Evolutionary conservation across 1,140 invertebrate species (phyloP).

Genomic region (Sycophaga agraensis): DNA sequence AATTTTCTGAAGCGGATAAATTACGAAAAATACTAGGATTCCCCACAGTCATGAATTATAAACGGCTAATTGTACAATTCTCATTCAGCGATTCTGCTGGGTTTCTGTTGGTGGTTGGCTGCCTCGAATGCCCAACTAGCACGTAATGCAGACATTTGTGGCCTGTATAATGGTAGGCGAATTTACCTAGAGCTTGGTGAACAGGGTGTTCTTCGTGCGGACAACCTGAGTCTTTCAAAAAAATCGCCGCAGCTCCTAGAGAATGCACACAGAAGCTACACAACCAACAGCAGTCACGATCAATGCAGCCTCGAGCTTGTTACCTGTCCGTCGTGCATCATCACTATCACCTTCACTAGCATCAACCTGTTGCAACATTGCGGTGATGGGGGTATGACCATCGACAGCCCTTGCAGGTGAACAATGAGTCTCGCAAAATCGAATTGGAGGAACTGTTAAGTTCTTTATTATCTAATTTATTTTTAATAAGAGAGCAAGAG

Average conservation of each 20-base stretch:
- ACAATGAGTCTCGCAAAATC: too few relatives aligned
- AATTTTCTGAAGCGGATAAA: too few relatives aligned
- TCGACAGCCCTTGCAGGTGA: conserved; percentile 52
- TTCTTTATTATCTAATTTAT: too few relatives aligned
- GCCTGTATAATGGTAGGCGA: conserved; percentile 61
- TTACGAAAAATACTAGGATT: too few relatives aligned
- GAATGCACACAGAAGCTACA: conserved; percentile 17
- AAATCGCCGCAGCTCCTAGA: conserved; percentile 37
- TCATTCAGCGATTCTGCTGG: conserved; percentile 33
- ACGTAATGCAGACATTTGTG: conserved; percentile 64
- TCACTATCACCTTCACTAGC: conserved; percentile 64
- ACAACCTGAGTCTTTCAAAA: conserved; percentile 57
- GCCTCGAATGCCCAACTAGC: conserved; percentile 24
- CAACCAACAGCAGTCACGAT: conserved; percentile 52
- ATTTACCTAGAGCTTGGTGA: conserved; percentile 66
- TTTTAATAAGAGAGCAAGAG: too few relatives aligned
- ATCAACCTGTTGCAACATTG: conserved; percentile 54
- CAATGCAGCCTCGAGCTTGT: conserved; percentile 70
- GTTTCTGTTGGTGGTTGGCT: conserved; percentile 30
- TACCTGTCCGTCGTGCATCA: conserved; percentile 71
- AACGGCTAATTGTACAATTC: too few relatives aligned
- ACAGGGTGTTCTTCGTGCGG: conserved; percentile 60
- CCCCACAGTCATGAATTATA: too few relatives aligned
- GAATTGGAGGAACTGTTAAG: too few relatives aligned
- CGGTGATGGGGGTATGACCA: conserved; percentile 47